A percentile compares a stretch with the other conserved stretches of the same genome.
These are phyloP conservation scores for Parapsyche elsis DNA, from an alignment of 1,140 invertebrate genomes.

Conservation along the genomic window DNA sequence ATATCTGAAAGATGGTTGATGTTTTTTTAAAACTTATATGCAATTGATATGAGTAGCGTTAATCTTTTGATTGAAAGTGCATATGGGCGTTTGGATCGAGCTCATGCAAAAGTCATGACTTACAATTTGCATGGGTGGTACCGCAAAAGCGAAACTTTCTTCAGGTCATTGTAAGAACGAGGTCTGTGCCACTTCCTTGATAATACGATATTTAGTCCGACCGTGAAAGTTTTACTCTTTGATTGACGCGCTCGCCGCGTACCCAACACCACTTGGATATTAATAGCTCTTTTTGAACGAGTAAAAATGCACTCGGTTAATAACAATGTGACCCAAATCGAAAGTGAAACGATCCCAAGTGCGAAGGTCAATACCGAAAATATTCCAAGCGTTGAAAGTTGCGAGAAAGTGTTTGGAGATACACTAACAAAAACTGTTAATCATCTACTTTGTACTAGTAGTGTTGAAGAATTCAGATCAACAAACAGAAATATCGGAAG, in stretches of 20 bases:
- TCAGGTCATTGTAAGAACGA: constrained; percentile 37
- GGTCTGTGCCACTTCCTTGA: constrained; percentile 43
- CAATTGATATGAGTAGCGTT: no score
- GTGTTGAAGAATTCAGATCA: neutral
- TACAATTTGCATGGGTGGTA: constrained; percentile 35
- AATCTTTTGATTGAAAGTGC: no score
- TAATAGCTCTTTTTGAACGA: no score
- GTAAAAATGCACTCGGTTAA: neutral
- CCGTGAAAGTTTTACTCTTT: constrained; percentile 37
- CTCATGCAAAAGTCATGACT: no score
- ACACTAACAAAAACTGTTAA: no score
- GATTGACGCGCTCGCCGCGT: constrained; percentile 17
- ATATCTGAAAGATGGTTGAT: no score
- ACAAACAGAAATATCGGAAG: neutral
- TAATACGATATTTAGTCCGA: constrained; percentile 31
- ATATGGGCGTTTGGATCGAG: no score
- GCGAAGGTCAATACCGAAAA: neutral
- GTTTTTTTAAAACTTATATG: no score
- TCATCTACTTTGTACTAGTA: neutral
- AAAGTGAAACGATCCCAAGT: constrained; percentile 1
- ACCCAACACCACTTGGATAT: neutral
- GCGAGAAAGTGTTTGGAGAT: no score
- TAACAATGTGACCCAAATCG: neutral
- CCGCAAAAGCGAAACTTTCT: constrained; percentile 46
- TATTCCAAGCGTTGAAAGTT: neutral